Conservation (phyloP, 2,797 vertebrate genomes). For the Strix occidentalis region DNA sequence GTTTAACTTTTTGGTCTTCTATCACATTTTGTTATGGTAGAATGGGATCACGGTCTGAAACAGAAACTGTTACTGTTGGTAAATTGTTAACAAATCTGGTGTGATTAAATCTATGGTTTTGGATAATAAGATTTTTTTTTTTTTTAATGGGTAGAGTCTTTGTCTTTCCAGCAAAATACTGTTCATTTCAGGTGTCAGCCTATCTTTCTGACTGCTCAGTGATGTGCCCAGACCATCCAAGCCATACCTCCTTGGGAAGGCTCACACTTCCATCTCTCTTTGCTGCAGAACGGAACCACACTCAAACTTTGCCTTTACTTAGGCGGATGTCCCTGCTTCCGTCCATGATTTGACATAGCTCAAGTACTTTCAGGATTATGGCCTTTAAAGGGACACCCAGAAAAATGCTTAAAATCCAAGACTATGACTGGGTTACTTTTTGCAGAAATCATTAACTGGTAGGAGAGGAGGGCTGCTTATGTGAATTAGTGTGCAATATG, state of each 20-base stretch:
- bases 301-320: neutral
- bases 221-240: neutral
- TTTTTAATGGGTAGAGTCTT: neutral
- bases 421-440: neutral
- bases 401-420: neutral
- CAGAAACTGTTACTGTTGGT: neutral
- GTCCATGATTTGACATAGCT: neutral
- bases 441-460: neutral
- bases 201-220: rapidly evolving
- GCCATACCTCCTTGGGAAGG: neutral
- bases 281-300: neutral
- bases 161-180: neutral
- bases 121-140: neutral
- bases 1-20: neutral
- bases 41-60: neutral
- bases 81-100: neutral
- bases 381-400: neutral
- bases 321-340: neutral
- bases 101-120: neutral
- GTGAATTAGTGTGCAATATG: neutral
- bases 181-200: neutral
- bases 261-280: rapidly evolving
- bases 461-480: neutral
- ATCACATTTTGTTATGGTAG: neutral
- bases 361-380: rapidly evolving